These are phyloP conservation scores for Tetrao urogallus DNA, from an alignment of 2,113 vertebrate genomes.

Conservation along the genomic window DNA sequence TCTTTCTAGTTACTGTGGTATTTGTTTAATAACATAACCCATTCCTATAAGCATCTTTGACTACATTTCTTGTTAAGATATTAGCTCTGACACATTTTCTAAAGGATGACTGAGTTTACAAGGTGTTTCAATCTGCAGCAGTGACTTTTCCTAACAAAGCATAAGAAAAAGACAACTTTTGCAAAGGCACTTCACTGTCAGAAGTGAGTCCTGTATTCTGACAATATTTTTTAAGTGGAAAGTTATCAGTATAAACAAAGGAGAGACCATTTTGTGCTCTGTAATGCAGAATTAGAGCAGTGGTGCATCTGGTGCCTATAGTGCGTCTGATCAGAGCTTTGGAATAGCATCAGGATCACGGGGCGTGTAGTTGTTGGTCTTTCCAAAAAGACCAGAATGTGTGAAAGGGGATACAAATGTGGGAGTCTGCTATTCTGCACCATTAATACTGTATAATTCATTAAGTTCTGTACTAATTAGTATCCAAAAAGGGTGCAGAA, in stretches of 20 bases:
- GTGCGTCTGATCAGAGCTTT: neutral
- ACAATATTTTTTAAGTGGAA: neutral
- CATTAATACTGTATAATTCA: neutral
- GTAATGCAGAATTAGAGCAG: neutral
- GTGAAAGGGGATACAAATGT: neutral
- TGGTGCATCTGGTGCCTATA: neutral
- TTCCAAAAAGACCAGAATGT: neutral
- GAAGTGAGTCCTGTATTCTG: neutral
- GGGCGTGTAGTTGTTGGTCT: neutral
- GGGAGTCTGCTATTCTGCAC: neutral
- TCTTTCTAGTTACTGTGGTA: neutral
- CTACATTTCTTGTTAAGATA: neutral
- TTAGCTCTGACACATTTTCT: neutral
- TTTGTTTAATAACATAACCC: neutral
- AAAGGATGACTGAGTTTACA: neutral
- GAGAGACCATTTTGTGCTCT: neutral
- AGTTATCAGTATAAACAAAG: neutral
- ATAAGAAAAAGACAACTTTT: neutral
- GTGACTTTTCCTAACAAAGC: neutral
- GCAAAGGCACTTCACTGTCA: neutral
- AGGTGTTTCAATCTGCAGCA: neutral
- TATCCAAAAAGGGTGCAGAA: constrained; percentile 5
- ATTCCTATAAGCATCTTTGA: neutral
- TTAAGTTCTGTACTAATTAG: neutral
- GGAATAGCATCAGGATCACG: neutral